Base-by-base conservation (phyloP, 2,888 invertebrate species). In the Phaedon cochleariae region DNA sequence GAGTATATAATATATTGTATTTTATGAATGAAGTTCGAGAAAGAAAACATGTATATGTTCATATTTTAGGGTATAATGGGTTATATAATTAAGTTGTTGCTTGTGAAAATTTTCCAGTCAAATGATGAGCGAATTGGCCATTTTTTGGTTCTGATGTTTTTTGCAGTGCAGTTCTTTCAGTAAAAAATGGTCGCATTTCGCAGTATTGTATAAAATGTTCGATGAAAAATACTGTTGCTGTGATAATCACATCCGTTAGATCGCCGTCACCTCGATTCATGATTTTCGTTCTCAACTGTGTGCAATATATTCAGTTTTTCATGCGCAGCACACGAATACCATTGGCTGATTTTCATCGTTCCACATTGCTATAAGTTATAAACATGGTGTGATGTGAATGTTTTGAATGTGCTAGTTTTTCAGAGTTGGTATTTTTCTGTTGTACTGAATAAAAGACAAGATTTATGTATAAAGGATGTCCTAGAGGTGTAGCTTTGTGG, bases 171-270 rank as follows among this genome's bases (percentile, higher is more conserved):
- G 21, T 22, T 2, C 10, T 48, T 22, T 21, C 6, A 22, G 21
- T 22, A 34, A 22, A 59, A 63, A 63, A 57, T 55, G 55, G 62
- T 26, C 34, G 54, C 49, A 54, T 29, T 45, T 53, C 31, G 20
- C 48, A 31, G 49, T 49, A 55, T 22, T 53, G 52, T 45, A 64
- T 61, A 53, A 60, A 62, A 48, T 67, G 51, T 65, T 57, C 53
- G 58, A 34, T 76, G 73, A 77, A 78, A 74, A 78, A 78, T 80
- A 82, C 80, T 82, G 80, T 81, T 82, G 81, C 82, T 82, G 82
- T 82, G 82, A 82, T 82, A 82, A 74, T 74, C 74, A 75, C 73
- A 70, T 73, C 71, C 71, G 67, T 65, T 65, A 64, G 59, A 46
- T 62, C 61, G 61, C 45, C 34, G 34, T 34, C 37, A 59, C 57